Evolutionary conservation across 2,888 invertebrate species (phyloP).

Genomic region (Conchocele bisecta): DNA sequence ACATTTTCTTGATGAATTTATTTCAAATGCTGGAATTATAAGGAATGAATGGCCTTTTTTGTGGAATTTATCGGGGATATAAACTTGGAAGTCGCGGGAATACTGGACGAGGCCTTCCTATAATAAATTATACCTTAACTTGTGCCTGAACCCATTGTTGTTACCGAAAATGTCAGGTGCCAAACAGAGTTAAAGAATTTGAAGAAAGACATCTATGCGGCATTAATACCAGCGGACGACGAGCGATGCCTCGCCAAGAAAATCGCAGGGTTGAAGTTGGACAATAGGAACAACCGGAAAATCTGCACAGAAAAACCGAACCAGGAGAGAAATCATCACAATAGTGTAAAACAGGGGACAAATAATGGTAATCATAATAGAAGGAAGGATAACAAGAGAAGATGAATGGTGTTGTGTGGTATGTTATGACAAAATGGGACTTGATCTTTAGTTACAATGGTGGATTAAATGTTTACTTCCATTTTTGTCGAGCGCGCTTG

Average conservation of each 20-base stretch:
- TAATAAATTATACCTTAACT: too few relatives aligned
- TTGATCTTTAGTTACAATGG: background rate
- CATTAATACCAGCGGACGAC: slow-evolving; percentile 8
- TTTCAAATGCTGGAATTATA: too few relatives aligned
- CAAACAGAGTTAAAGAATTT: too few relatives aligned
- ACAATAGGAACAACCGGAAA: slow-evolving; percentile 9
- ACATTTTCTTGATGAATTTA: too few relatives aligned
- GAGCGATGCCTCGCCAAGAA: slow-evolving; percentile 24
- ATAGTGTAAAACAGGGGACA: background rate
- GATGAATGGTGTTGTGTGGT: background rate
- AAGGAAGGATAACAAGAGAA: background rate
- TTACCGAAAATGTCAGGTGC: too few relatives aligned
- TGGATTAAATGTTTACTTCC: too few relatives aligned
- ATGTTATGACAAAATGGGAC: background rate
- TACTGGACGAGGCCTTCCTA: too few relatives aligned
- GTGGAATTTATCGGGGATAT: too few relatives aligned
- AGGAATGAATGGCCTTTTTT: too few relatives aligned
- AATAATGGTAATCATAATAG: background rate
- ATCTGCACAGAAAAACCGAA: slow-evolving; percentile 1
- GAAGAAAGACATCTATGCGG: slow-evolving; percentile 30
- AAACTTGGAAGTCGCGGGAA: too few relatives aligned
- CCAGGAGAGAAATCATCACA: background rate
- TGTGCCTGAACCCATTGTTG: too few relatives aligned
- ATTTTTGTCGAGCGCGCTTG: too few relatives aligned
- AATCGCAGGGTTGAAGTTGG: slow-evolving; percentile 19